Evolutionary conservation across 2,888 invertebrate species (phyloP).

Genomic region (Pristionchus arcanus): DNA sequence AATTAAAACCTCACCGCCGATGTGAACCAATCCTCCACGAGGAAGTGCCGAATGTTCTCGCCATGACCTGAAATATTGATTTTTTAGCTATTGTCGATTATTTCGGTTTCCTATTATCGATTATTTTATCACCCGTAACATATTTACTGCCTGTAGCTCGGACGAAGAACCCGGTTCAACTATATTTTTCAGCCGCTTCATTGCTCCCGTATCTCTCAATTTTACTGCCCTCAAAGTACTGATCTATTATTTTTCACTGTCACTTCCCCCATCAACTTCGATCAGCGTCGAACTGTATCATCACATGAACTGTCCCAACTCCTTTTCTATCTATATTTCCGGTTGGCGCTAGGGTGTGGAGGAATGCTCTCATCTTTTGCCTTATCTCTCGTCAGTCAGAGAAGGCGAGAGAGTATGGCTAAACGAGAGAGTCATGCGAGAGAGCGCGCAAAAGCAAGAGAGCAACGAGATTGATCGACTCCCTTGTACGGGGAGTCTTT

Average conservation of each 20-base stretch:
- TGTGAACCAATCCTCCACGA: conserved; percentile 71
- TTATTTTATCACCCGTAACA: too few species aligned
- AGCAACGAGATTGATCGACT: not conserved
- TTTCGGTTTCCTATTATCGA: too few species aligned
- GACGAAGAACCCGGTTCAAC: too few species aligned
- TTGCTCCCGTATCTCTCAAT: not conserved
- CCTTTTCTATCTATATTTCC: not conserved
- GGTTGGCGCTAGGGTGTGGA: not conserved
- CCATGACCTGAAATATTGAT: conserved; percentile 65
- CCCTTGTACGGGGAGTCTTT: not conserved
- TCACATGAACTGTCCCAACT: conserved; percentile 22
- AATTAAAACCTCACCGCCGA: conserved; percentile 57
- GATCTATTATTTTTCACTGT: not conserved
- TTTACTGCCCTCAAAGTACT: not conserved
- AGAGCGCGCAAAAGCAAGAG: not conserved
- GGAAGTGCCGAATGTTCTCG: conserved; percentile 70
- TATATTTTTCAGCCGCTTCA: not conserved
- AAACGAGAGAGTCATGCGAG: not conserved
- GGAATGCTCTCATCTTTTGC: not conserved
- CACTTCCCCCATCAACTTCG: not conserved
- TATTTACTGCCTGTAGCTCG: too few species aligned
- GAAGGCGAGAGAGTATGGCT: not conserved
- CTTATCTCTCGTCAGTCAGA: not conserved
- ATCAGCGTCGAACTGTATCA: conserved; percentile 27
- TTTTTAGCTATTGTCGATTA: not conserved